Evolutionary conservation across 1,140 invertebrate genomes (phyloP), one percentile per base, ranked within the genome.

Genomic region (Lithobius niger): DNA sequence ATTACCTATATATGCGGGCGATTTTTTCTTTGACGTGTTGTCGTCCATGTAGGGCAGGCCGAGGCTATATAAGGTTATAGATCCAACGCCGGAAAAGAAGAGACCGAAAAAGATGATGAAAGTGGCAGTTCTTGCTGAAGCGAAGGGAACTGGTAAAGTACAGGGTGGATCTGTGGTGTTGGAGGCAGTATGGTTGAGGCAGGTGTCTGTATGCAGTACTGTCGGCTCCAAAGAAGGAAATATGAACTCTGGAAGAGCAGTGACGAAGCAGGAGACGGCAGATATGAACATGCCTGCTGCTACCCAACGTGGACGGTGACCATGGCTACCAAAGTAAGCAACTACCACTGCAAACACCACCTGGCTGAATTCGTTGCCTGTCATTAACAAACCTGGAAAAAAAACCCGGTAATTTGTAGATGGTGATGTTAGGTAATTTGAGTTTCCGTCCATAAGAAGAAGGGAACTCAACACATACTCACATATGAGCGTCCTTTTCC

Each of bases 281-380:
- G 84, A 82, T 24, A 68, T 21, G 18, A 65, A 40, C 45, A 64
- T 58, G 27, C 81, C 80, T 65, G 75, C 73, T 15, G 80, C 78
- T 43, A 84, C 79, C 78, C 81, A 81, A 52, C 73, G 63, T 2
- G 79, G 78, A 49, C 79, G 69, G 61, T 81, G 75, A 22, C 77
- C 74, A 16, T 74, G 71, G 27, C 74, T 74, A n/a, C 78, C 79
- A 53, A 75, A 76, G 58, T 80, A 81, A 6, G 76, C 75, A n/a
- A 81, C 62, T 19, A 80, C 60, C 54, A 78, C 58, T 16, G 75
- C 77, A 15, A 79, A 65, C 51, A 83, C 58, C 56, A 82, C 79
- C 67, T 83, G 79, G 52, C 79, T 82, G 60, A 83, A 77, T 69
- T 83, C 81, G 69, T 83, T 82, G 22, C 81, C 81, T 45, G 80